Percentiles rank a stretch among this genome's conserved stretches.
Conservation (phyloP, 2,113 vertebrate genomes). For the Myocastor coypus region DNA sequence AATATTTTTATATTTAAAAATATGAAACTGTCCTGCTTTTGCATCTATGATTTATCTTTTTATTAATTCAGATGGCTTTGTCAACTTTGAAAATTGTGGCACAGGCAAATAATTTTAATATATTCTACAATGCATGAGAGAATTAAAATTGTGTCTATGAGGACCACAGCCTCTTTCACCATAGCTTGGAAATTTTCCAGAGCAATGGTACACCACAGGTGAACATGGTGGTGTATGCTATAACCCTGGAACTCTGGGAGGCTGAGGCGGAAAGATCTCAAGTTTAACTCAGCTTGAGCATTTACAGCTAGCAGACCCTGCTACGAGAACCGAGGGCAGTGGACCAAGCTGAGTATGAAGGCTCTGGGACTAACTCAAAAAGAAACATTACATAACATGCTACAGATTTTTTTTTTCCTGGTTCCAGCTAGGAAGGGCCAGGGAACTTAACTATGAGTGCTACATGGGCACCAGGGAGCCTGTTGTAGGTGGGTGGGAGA, state of each 20-base stretch:
- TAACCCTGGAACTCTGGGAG: background rate
- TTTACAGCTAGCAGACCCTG: background rate
- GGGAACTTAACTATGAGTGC: accelerated
- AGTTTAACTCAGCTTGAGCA: background rate
- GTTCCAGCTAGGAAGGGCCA: background rate
- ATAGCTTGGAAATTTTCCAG: background rate
- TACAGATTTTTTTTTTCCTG: background rate
- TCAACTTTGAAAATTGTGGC: slow-evolving; percentile 32
- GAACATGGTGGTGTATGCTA: no score
- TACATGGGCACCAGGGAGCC: background rate
- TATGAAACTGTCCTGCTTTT: background rate
- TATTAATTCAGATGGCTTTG: background rate
- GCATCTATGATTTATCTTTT: slow-evolving; percentile 13
- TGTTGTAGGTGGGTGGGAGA: no score
- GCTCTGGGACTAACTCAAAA: no score
- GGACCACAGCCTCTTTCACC: background rate
- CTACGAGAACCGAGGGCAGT: background rate
- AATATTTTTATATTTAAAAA: background rate
- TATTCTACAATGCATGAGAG: background rate
- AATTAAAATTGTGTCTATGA: background rate
- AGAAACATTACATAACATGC: background rate
- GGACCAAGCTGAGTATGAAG: background rate
- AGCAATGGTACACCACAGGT: background rate
- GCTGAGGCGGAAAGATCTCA: background rate
- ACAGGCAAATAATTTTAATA: background rate